A percentile compares a stretch with the other conserved stretches of the same genome.
Evolutionary conservation across 2,888 invertebrate genomes (phyloP).

Genomic region (Cordilura impudica): DNA sequence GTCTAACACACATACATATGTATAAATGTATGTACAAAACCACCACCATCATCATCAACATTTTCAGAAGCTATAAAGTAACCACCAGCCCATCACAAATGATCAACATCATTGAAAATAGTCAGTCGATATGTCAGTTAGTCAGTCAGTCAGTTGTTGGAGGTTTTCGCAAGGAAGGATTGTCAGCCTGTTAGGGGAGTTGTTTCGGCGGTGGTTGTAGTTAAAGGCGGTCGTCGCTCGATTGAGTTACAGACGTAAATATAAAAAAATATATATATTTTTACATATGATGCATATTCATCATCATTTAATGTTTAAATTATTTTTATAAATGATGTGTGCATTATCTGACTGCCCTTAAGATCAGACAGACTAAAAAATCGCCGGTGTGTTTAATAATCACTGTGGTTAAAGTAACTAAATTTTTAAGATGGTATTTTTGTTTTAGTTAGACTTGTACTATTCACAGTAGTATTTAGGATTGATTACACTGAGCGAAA

Average conservation of each 20-base stretch:
- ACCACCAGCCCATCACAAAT: constrained; percentile 48
- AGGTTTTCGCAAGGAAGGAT: constrained; percentile 37
- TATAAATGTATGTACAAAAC: background rate
- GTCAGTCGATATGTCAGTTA: too few relatives aligned
- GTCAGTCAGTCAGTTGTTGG: background rate
- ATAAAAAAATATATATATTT: constrained; percentile 21
- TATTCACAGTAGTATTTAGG: too few relatives aligned
- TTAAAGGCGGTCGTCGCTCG: constrained; percentile 17
- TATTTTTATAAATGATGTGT: constrained; percentile 53
- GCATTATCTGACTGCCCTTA: constrained; percentile 30
- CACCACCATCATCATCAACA: constrained; percentile 17
- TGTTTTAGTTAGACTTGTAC: too few relatives aligned
- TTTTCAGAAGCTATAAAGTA: constrained; percentile 61
- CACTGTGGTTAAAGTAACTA: background rate
- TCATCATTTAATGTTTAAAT: constrained; percentile 55
- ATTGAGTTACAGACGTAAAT: constrained; percentile 38
- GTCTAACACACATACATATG: too few relatives aligned
- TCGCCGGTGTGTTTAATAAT: background rate
- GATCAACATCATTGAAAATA: constrained; percentile 36
- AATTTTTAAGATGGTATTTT: background rate
- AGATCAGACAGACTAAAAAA: background rate
- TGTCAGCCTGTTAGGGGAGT: constrained; percentile 48
- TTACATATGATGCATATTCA: constrained; percentile 54
- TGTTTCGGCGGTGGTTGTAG: background rate
- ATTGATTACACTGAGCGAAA: too few relatives aligned